Evolutionary conservation across 1,140 invertebrate genomes (phyloP).

Genomic region (Subanguina moxae): DNA sequence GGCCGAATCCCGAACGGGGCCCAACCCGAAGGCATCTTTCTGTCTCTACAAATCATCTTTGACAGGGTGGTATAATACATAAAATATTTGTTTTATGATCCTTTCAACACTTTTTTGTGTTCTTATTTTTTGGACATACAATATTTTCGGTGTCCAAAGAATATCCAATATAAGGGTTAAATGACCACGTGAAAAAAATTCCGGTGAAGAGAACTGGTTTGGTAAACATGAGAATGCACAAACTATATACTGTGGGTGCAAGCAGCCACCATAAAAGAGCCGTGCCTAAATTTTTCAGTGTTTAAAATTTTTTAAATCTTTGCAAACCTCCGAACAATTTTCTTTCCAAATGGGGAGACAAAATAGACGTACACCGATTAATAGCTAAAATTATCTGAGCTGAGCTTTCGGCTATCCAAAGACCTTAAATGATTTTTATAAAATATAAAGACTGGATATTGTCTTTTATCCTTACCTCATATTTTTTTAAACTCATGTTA

Average conservation of each 20-base stretch:
- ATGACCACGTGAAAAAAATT: slow-evolving; percentile 8
- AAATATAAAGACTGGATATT: background rate
- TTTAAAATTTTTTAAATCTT: too few species aligned
- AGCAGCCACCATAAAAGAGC: slow-evolving; percentile 12
- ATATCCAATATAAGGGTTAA: background rate
- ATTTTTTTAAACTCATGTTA: too few species aligned
- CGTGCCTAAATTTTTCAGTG: slow-evolving; percentile 3
- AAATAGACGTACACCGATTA: slow-evolving; percentile 18
- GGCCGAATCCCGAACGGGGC: too few species aligned
- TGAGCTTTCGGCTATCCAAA: slow-evolving; percentile 17
- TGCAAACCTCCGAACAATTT: slow-evolving; percentile 9
- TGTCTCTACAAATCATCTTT: too few species aligned
- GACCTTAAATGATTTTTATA: background rate
- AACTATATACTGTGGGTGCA: slow-evolving; percentile 11
- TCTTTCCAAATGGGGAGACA: background rate
- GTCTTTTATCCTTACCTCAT: too few species aligned
- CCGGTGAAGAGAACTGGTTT: slow-evolving; percentile 22
- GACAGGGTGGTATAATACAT: too few species aligned
- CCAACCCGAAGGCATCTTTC: too few species aligned
- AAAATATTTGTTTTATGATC: too few species aligned
- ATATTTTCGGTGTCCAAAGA: background rate
- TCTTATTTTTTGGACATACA: too few species aligned
- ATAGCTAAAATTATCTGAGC: slow-evolving; percentile 15
- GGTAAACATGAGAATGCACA: slow-evolving; percentile 18
- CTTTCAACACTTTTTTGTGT: too few species aligned